Conservation (phyloP, 2,797 vertebrate species). For the Urophycis tenuis region DNA sequence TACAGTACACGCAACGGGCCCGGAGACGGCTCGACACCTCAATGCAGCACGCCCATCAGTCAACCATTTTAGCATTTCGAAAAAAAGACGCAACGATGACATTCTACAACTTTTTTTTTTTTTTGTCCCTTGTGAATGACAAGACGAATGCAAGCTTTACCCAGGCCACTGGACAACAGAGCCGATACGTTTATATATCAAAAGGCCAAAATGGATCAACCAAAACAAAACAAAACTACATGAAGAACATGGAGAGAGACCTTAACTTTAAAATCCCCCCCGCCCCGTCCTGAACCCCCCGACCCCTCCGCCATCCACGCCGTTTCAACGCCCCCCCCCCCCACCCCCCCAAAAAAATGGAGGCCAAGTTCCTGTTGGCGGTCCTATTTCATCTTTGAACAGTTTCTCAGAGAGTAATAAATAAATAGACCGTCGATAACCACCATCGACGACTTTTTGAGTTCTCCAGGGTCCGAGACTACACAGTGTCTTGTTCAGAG, state of each 20-base stretch:
- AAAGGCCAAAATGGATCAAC: slow-evolving; percentile 43
- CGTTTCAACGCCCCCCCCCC: slow-evolving; percentile 14
- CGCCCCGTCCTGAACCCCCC: slow-evolving; percentile 14
- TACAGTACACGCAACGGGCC: slow-evolving; percentile 65
- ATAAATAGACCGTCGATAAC: slow-evolving; percentile 70
- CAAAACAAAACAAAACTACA: slow-evolving; percentile 30
- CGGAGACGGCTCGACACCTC: slow-evolving; percentile 56
- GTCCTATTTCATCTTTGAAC: slow-evolving; percentile 37
- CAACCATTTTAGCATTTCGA: slow-evolving; percentile 47
- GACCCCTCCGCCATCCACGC: neutral
- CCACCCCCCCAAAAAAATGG: slow-evolving; percentile 28
- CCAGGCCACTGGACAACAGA: slow-evolving; percentile 35
- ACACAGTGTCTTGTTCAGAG: slow-evolving; percentile 41
- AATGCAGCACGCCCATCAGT: slow-evolving; percentile 58
- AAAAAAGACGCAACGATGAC: slow-evolving; percentile 13
- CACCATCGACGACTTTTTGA: too few species aligned
- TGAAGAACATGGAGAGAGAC: neutral
- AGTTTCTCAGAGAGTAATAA: slow-evolving; percentile 67
- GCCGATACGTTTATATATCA: slow-evolving; percentile 42
- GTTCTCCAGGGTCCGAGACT: slow-evolving; percentile 30
- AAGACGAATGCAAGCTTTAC: slow-evolving; percentile 30
- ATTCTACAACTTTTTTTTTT: slow-evolving; percentile 28
- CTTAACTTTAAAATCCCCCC: slow-evolving; percentile 25
- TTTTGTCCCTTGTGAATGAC: slow-evolving; percentile 22
- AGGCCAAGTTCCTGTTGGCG: slow-evolving; percentile 33